Percentiles rank a stretch among this genome's conserved stretches.
These are phyloP conservation scores for Druceiella hillmani DNA, from an alignment of 2,888 invertebrate species.

Conservation along the genomic window DNA sequence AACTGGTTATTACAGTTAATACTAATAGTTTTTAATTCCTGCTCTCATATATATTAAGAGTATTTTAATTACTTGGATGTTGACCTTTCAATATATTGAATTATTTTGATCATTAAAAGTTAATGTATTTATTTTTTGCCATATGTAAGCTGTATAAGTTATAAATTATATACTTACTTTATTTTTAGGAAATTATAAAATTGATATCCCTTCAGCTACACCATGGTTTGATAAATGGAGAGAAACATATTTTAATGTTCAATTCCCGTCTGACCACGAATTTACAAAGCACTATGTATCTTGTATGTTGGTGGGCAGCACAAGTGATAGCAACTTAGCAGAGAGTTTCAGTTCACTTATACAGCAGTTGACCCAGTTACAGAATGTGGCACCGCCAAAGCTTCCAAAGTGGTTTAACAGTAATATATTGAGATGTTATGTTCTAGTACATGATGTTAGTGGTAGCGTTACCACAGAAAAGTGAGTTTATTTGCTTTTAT, in stretches of 20 bases:
- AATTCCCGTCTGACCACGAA: constrained; percentile 92
- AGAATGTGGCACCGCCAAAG: constrained; percentile 68
- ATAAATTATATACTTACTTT: constrained; percentile 23
- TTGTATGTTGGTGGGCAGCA: constrained; percentile 72
- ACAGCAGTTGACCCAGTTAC: constrained; percentile 74
- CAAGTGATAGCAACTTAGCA: constrained; percentile 69
- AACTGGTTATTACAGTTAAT: too few species aligned
- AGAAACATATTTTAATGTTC: constrained; percentile 81
- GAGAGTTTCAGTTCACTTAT: constrained; percentile 77
- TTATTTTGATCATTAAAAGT: too few species aligned
- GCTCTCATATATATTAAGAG: too few species aligned
- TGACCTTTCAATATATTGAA: too few species aligned
- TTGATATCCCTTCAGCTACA: constrained; percentile 70
- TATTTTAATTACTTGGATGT: too few species aligned
- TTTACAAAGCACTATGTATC: constrained; percentile 86
- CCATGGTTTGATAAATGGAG: constrained; percentile 97
- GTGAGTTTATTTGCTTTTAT: constrained; percentile 47
- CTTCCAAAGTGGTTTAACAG: constrained; percentile 76
- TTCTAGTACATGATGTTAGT: constrained; percentile 82
- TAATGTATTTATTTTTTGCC: constrained; percentile 9
- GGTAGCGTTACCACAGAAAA: constrained; percentile 65
- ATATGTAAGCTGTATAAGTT: constrained; percentile 3
- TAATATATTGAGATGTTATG: constrained; percentile 83
- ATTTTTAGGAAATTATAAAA: constrained; percentile 46
- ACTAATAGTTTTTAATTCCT: too few species aligned